Percentiles rank a stretch among this genome's conserved stretches.
Evolutionary conservation across 2,888 invertebrate species (phyloP).

Genomic region (Beris chalybata): DNA sequence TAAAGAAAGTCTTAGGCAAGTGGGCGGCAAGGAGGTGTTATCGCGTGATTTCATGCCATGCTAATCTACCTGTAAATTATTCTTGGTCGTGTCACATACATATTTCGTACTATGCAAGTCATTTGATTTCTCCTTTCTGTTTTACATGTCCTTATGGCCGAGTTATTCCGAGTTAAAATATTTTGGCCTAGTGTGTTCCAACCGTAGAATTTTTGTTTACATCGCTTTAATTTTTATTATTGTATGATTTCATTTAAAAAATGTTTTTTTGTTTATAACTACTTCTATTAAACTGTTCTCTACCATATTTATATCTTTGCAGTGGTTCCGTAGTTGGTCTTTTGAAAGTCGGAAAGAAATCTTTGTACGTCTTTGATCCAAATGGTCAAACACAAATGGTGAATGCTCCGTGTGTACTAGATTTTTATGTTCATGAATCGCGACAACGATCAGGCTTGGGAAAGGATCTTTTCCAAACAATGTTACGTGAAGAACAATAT

Average conservation of each 20-base stretch:
- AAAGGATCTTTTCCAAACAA: constrained; percentile 79
- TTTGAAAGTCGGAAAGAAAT: constrained; percentile 87
- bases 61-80: constrained; percentile 27
- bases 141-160: constrained; percentile 6
- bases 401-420: constrained; percentile 84
- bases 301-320: constrained; percentile 12
- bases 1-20: constrained; percentile 2
- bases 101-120: too few species aligned
- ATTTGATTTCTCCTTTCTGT: not conserved
- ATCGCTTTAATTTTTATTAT: too few species aligned
- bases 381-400: constrained; percentile 73
- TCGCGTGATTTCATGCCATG: constrained; percentile 36
- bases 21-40: not conserved
- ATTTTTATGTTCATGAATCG: constrained; percentile 87
- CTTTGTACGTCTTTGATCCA: constrained; percentile 81
- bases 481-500: constrained; percentile 74
- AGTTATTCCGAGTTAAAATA: constrained; percentile 1
- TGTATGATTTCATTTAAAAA: too few species aligned
- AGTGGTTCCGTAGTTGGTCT: constrained; percentile 81
- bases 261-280: not conserved
- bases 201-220: constrained; percentile 9
- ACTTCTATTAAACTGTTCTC: constrained; percentile 22
- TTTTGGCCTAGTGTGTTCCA: constrained; percentile 1
- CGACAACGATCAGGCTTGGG: constrained; percentile 87
- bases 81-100: constrained; percentile 23